phyloP scores from a whole-genome alignment of 2,113 vertebrate species.

The Grammomys dolichurus region DNA sequence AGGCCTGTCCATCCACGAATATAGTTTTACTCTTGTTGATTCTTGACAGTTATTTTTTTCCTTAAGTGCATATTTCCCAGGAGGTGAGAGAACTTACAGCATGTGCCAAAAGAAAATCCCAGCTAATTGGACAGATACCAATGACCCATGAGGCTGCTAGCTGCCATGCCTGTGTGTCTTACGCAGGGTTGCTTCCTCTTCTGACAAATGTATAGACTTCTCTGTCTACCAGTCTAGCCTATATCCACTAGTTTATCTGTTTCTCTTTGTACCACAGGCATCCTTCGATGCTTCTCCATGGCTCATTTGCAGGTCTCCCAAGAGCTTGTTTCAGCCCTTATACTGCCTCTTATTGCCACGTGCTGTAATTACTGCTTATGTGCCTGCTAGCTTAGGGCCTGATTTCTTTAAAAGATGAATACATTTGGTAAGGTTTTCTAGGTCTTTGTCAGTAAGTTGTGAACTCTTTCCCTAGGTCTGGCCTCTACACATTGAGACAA shows the following conservation, averaged over 20 bases:
- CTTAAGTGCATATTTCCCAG: neutral
- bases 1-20: neutral
- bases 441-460: neutral
- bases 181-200: neutral
- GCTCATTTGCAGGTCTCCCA: neutral
- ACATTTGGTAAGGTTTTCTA: conserved; percentile 27
- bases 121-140: neutral
- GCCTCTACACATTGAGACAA: neutral
- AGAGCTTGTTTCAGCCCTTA: neutral
- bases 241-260: neutral
- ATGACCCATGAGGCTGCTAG: neutral
- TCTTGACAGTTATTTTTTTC: neutral
- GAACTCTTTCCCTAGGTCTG: conserved; percentile 41
- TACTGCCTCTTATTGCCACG: neutral
- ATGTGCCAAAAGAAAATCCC: neutral
- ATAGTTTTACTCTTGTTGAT: neutral
- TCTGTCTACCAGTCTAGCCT: neutral
- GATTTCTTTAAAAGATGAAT: neutral
- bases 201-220: neutral
- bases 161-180: neutral
- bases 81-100: neutral
- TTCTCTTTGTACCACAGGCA: neutral
- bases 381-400: neutral
- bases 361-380: neutral
- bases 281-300: neutral